These are phyloP conservation scores for Lycopodina hypogea DNA, from an alignment of 37 sponge, comb jelly and placozoan species.

Conservation along the genomic window DNA sequence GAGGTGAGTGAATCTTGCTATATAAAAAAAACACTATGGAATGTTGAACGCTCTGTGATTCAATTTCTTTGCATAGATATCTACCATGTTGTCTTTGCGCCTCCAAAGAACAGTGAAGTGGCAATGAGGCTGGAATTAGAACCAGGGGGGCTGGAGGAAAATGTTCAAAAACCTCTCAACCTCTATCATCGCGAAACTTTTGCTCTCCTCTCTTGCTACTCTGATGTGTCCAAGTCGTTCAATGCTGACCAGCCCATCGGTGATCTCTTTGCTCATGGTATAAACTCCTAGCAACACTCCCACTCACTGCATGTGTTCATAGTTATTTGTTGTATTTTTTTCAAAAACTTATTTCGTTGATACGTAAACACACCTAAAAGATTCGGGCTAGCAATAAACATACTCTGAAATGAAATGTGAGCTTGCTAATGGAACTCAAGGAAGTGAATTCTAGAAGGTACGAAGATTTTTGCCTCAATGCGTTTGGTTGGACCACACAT, in stretches of 20 bases:
- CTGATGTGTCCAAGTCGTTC: constrained; percentile 36
- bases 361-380: background rate
- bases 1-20: constrained; percentile 54
- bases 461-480: no score
- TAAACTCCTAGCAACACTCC: no score
- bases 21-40: background rate
- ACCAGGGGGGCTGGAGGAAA: constrained; percentile 42
- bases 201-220: constrained; percentile 56
- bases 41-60: background rate
- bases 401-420: no score
- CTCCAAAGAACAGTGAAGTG: constrained; percentile 67
- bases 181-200: constrained; percentile 65
- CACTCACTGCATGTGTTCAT: no score
- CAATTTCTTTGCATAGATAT: constrained; percentile 55
- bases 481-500: no score
- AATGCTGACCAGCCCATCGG: constrained; percentile 88
- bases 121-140: constrained; percentile 58
- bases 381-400: no score
- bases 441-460: no score
- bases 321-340: no score
- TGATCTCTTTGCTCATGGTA: constrained; percentile 80
- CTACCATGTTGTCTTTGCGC: constrained; percentile 81
- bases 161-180: constrained; percentile 18
- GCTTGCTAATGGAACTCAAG: no score
- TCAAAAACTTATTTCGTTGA: background rate